Evolutionary conservation across 92 coral and sea anemone genomes (phyloP).

Genomic region (Heliopora coerulea): DNA sequence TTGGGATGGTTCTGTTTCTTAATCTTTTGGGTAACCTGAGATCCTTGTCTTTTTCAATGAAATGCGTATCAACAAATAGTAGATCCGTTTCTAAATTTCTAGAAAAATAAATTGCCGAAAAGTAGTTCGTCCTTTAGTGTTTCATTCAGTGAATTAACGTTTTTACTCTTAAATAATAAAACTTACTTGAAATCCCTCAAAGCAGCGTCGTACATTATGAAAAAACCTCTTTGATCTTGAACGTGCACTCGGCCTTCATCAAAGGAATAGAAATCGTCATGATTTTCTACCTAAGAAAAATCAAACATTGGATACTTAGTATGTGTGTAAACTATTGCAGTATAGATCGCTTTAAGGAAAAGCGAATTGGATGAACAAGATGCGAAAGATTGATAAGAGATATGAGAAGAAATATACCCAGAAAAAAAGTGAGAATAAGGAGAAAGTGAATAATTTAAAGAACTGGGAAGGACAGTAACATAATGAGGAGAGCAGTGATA

Average conservation of each 20-base stretch:
- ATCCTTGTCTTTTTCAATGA: slow-evolving; percentile 81
- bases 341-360: too few relatives aligned
- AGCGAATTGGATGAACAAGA: too few relatives aligned
- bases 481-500: neutral
- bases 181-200: slow-evolving; percentile 84
- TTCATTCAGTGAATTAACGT: neutral
- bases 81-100: slow-evolving; percentile 91
- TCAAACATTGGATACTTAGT: too few relatives aligned
- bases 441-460: too few relatives aligned
- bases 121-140: too few relatives aligned
- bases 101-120: neutral
- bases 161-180: neutral
- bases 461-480: neutral
- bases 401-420: too few relatives aligned
- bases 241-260: slow-evolving; percentile 97
- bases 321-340: too few relatives aligned
- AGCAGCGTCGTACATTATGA: slow-evolving; percentile 78
- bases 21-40: slow-evolving; percentile 52
- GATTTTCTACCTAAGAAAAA: slow-evolving; percentile 94
- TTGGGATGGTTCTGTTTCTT: neutral
- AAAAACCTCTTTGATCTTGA: slow-evolving; percentile 94
- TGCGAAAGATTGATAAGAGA: too few relatives aligned
- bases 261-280: slow-evolving; percentile 80
- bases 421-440: too few relatives aligned
- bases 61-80: slow-evolving; percentile 83